Percentiles rank a stretch among this genome's conserved stretches.
Conservation (phyloP, 2,113 vertebrate genomes). For the Oxyura jamaicensis region DNA sequence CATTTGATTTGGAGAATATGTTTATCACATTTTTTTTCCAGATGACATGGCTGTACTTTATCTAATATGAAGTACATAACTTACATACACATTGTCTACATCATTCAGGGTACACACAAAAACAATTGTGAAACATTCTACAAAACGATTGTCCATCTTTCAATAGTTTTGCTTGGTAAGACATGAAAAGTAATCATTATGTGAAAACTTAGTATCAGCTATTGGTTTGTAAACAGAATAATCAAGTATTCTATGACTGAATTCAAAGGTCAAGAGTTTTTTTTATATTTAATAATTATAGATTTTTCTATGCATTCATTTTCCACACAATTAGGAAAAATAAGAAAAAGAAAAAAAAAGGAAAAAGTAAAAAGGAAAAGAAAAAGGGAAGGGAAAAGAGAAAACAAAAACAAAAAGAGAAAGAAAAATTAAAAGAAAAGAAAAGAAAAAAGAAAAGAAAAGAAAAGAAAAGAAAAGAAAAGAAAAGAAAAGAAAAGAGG, state of each 20-base stretch:
- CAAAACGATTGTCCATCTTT: not conserved
- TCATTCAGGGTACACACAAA: not conserved
- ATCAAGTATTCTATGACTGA: not conserved
- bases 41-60: not conserved
- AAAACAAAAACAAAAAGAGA: too few species aligned
- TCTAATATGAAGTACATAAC: not conserved
- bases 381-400: too few species aligned
- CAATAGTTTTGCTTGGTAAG: not conserved
- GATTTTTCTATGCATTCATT: not conserved
- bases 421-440: too few species aligned
- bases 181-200: not conserved
- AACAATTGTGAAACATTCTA: not conserved
- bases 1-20: not conserved
- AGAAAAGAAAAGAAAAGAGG: too few species aligned
- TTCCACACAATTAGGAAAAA: not conserved
- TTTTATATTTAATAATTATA: constrained; percentile 38
- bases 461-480: too few species aligned
- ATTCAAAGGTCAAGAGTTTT: not conserved
- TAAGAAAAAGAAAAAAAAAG: too few species aligned
- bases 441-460: too few species aligned
- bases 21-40: not conserved
- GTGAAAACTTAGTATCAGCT: not conserved
- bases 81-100: not conserved
- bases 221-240: not conserved
- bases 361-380: too few species aligned